These are phyloP conservation scores for Ciconia stormi DNA, from an alignment of 2,113 vertebrate species.

Conservation along the genomic window DNA sequence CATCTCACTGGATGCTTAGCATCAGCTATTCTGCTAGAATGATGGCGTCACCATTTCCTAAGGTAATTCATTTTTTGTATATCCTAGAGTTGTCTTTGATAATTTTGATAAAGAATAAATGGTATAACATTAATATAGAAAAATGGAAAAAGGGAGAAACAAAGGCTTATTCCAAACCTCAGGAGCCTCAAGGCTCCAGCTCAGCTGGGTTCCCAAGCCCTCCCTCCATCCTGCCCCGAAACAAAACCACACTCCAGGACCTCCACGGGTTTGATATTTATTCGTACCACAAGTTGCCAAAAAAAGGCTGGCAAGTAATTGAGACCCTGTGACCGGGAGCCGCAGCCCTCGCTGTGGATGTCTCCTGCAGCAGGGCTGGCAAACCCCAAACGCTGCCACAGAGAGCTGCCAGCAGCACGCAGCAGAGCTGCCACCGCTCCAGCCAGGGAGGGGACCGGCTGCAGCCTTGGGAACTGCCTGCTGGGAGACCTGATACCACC, in stretches of 20 bases:
- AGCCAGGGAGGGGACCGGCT: accelerated
- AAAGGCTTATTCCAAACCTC: neutral
- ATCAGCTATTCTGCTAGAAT: neutral
- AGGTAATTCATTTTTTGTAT: neutral
- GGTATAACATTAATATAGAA: accelerated
- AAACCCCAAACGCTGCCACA: neutral
- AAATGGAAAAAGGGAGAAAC: neutral
- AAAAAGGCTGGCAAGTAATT: neutral
- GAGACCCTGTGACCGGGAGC: neutral
- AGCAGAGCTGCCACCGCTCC: neutral
- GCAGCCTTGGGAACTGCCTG: neutral
- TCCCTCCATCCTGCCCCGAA: neutral
- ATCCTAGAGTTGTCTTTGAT: neutral
- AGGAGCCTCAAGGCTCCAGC: neutral
- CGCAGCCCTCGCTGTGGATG: neutral
- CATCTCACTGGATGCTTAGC: neutral
- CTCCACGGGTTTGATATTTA: neutral
- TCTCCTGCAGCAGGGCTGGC: neutral
- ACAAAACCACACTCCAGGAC: neutral
- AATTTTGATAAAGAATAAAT: neutral
- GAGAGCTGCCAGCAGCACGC: neutral
- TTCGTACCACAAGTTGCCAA: neutral
- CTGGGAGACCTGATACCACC: neutral
- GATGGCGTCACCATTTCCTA: neutral
- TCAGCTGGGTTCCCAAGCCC: neutral